Evolutionary conservation across 2,797 vertebrate genomes (phyloP), one percentile per base, ranked within the genome.

Genomic region (Myoxocephalus aenaeus): DNA sequence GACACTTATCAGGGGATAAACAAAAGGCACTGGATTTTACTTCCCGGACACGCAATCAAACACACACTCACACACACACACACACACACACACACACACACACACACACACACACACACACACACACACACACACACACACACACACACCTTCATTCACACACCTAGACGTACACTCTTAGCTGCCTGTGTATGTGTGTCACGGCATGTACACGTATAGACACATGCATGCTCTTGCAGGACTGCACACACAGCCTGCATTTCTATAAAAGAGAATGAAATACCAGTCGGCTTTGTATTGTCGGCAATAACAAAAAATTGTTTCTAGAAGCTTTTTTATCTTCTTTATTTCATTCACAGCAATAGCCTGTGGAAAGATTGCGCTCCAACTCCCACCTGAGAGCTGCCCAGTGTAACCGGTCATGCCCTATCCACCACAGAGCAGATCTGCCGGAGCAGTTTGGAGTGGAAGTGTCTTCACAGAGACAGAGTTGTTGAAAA

Each of bases 1-100:
- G 57, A 83, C 85, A 89, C 91, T 93, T 90, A 89, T 81, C 62
- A 51, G 62, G 62, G 79, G 70, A 87, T 91, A 81, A 89, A 89
- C 80, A 80, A 86, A 87, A 90, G 58, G 66, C 71, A 65, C 50
- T 79, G 70, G 81, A 76, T 86, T 90, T 85, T 62, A 82, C 44
- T 80, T 84, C 38, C 53, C 10, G 20, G 53, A 85, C 76, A 74
- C 76, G 73, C 65, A 69, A 36, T 76, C 79, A 65, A 38, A 73
- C 68, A 72, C 46, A 51, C 42, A 58, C 56, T 27, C 54, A 32
- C 25, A 48, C 18, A 15, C n/a, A 70, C 65, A 70, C 46, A 73
- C 53, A 46, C 17, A 1, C 17, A 12, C 54, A 58, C 68, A 34
- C 53, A 38, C n/a, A 50, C 20, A 17, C 22, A 70, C 65, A 70